These are phyloP conservation scores for Hofmannophila pseudospretella DNA, from an alignment of 2,888 invertebrate genomes.

Conservation along the genomic window DNA sequence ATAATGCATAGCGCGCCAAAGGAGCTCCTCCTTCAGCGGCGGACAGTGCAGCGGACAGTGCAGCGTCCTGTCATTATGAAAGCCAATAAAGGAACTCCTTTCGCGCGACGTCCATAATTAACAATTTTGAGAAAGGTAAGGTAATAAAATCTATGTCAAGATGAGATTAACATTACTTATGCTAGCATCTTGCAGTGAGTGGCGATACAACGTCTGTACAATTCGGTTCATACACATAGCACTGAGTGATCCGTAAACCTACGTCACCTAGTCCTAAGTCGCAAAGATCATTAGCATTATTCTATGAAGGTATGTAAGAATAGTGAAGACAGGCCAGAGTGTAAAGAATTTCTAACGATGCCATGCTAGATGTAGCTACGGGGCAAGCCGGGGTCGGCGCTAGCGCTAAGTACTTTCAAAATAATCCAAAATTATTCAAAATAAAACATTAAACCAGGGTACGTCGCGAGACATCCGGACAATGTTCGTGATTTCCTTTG, in stretches of 20 bases:
- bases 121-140: background rate
- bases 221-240: slow-evolving; percentile 1
- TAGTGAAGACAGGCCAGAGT: slow-evolving; percentile 45
- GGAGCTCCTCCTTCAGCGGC: too few relatives aligned
- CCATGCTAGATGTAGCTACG: slow-evolving; percentile 60
- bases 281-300: slow-evolving; percentile 1
- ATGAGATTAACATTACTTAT: slow-evolving; percentile 8
- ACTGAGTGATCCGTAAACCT: background rate
- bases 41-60: too few relatives aligned
- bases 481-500: background rate
- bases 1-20: background rate
- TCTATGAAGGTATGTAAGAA: slow-evolving; percentile 18
- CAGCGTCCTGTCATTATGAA: too few relatives aligned
- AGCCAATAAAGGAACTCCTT: background rate
- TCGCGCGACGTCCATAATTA: background rate
- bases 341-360: slow-evolving; percentile 54
- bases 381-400: slow-evolving; percentile 51
- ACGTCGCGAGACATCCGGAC: slow-evolving; percentile 13
- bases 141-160: background rate
- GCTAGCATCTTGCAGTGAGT: slow-evolving; percentile 8
- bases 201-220: slow-evolving; percentile 3
- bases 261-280: background rate
- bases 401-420: slow-evolving; percentile 39
- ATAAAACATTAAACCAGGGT: slow-evolving; percentile 13
- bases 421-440: slow-evolving; percentile 14